These are phyloP conservation scores for Schlechtendalia chinensis DNA, from an alignment of 1,140 invertebrate genomes.

Conservation along the genomic window DNA sequence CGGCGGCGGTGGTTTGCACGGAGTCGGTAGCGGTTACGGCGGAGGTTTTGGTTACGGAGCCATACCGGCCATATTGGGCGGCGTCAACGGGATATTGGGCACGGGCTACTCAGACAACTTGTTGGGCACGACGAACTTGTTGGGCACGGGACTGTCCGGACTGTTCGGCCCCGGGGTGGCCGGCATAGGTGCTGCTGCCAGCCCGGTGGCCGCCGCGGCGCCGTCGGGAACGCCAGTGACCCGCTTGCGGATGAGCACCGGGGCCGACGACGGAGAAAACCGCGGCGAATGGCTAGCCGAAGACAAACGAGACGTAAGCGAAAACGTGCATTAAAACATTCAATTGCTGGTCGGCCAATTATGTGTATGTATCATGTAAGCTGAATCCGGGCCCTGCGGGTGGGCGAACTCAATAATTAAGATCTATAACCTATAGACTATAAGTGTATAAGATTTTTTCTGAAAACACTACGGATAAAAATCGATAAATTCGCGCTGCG, in stretches of 20 bases:
- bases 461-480: no score
- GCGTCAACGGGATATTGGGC: slow-evolving; percentile 34
- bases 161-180: slow-evolving; percentile 18
- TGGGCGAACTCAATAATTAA: no score
- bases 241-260: neutral
- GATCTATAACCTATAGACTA: no score
- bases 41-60: slow-evolving; percentile 23
- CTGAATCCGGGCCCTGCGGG: no score
- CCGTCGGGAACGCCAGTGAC: neutral
- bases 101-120: no score
- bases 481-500: no score
- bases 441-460: no score
- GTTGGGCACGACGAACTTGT: slow-evolving; percentile 23
- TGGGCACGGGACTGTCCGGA: slow-evolving; percentile 33
- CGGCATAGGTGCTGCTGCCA: neutral
- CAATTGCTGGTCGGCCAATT: no score
- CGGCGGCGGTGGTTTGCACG: neutral
- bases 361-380: no score
- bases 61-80: slow-evolving; percentile 23
- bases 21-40: neutral
- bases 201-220: neutral
- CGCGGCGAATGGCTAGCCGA: neutral
- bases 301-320: neutral
- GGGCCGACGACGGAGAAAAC: neutral
- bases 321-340: neutral